Base-by-base conservation (phyloP, 2,888 invertebrate genomes). In the Stenchaetothrips biformis region DNA sequence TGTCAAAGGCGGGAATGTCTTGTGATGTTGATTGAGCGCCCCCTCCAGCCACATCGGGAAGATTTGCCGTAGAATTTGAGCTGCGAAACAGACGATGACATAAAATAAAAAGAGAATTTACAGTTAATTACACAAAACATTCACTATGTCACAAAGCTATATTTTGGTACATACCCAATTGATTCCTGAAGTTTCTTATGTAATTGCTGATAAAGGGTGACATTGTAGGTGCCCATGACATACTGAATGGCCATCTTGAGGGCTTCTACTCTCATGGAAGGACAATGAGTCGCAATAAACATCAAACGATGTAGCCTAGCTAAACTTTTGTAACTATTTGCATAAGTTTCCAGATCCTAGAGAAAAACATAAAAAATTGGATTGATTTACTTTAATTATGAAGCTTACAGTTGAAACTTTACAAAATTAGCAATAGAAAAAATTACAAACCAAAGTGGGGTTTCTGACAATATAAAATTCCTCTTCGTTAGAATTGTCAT, bases 221-320 rank as follows among this genome's bases (percentile, higher is more conserved):
- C 96, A 88, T 98, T 98, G 87, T 95, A 97, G 8, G 98, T 98
- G 83, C 92, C 93, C 92, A 94, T 94, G 79, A 98, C 96, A 88
- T 97, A 95, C 77, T 92, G 90, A 84, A 99, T 94, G 80, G 97
- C 97, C 94, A 96, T 95, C 89, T 96, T 95, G 18, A 98, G 88
- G 16, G 98, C 95, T 88, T 99, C 98, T 84, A 96, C 89, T 84
- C 95, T 89, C 82, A 98, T 88, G 59, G 94, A 89, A 49, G 97
- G 97, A 87, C 98, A 99, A 85, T 98, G 98, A 87, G 98, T 97
- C 81, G 98, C 95, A 84, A 99, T 95, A 88, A 95, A 98, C 86
- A 96, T 92, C 81, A 99, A 90, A 83, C 98, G 91, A 87, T 95
- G 94, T 48, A 98, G 89, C 86, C 95, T 95, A 2, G 97, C 97